Percentiles rank a stretch among this genome's conserved stretches.
phyloP scores from a whole-genome alignment of 2,797 vertebrate genomes.

The Staurois parvus region DNA sequence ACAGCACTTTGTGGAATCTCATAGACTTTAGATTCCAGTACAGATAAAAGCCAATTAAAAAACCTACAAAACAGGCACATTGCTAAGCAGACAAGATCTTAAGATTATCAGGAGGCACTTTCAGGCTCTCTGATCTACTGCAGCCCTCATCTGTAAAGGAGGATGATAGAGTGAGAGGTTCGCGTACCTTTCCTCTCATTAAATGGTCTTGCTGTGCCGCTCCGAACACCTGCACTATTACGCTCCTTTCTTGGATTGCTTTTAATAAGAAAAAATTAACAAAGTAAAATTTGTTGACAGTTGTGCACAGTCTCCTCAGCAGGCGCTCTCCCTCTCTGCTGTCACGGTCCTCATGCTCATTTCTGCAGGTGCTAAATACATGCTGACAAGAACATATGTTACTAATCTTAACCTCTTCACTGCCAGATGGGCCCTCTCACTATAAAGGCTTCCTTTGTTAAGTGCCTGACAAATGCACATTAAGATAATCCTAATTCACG shows the following conservation, averaged over 20 bases:
- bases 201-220: slow-evolving; percentile 55
- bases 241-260: slow-evolving; percentile 67
- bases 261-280: slow-evolving; percentile 79
- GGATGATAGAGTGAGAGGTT: slow-evolving; percentile 54
- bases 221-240: slow-evolving; percentile 70
- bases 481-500: slow-evolving; percentile 68
- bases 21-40: neutral
- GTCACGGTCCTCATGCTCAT: slow-evolving; percentile 76
- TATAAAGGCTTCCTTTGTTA: slow-evolving; percentile 63
- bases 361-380: slow-evolving; percentile 85
- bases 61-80: slow-evolving; percentile 16
- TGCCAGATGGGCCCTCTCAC: slow-evolving; percentile 22
- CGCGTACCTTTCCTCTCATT: slow-evolving; percentile 61
- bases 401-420: slow-evolving; percentile 73
- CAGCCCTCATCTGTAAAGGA: slow-evolving; percentile 17
- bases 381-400: slow-evolving; percentile 84
- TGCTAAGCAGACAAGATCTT: neutral
- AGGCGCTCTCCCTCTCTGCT: slow-evolving; percentile 74
- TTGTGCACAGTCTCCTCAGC: slow-evolving; percentile 67
- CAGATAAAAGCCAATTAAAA: slow-evolving; percentile 14
- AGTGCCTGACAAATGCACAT: slow-evolving; percentile 76
- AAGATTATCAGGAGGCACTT: neutral
- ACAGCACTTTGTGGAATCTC: slow-evolving; percentile 1
- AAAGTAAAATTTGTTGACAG: slow-evolving; percentile 80
- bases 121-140: slow-evolving; percentile 3